These are phyloP conservation scores for Microplitis deprimator DNA, from an alignment of 2,888 invertebrate species.

Conservation along the genomic window DNA sequence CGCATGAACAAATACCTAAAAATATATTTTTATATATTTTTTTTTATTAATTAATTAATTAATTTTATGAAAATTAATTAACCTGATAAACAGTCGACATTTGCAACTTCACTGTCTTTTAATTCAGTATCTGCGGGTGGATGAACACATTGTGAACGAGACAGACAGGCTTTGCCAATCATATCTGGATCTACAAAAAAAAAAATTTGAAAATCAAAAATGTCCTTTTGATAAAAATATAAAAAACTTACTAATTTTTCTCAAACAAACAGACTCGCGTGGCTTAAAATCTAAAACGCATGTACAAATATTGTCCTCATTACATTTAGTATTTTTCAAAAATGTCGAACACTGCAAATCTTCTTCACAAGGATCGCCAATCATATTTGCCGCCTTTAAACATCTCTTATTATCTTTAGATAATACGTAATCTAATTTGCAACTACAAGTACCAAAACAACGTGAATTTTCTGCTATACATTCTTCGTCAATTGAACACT, in stretches of 20 bases:
- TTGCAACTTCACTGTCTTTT: slow-evolving; percentile 55
- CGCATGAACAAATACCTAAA: slow-evolving; percentile 61
- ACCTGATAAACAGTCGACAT: slow-evolving; percentile 63
- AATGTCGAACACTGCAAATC: slow-evolving; percentile 63
- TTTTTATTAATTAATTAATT: slow-evolving; percentile 1
- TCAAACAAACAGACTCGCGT: slow-evolving; percentile 57
- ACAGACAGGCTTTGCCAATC: slow-evolving; percentile 53
- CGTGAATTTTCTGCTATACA: slow-evolving; percentile 64
- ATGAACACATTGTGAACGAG: slow-evolving; percentile 59
- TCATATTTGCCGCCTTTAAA: slow-evolving; percentile 61
- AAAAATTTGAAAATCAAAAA: slow-evolving; percentile 3
- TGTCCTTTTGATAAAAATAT: neutral
- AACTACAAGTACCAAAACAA: slow-evolving; percentile 64
- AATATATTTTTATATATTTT: neutral
- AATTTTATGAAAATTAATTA: neutral
- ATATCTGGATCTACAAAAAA: slow-evolving; percentile 44
- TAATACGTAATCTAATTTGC: slow-evolving; percentile 63
- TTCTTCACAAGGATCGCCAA: slow-evolving; percentile 64
- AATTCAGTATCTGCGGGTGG: slow-evolving; percentile 56
- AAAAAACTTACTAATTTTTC: slow-evolving; percentile 56
- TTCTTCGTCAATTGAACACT: slow-evolving; percentile 64
- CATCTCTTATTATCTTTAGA: slow-evolving; percentile 62
- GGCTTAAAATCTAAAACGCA: slow-evolving; percentile 59
- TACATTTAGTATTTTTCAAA: slow-evolving; percentile 58
- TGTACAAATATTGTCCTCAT: slow-evolving; percentile 55